phyloP scores from a whole-genome alignment of 2,113 vertebrate genomes.

The Coptodon rendalli region DNA sequence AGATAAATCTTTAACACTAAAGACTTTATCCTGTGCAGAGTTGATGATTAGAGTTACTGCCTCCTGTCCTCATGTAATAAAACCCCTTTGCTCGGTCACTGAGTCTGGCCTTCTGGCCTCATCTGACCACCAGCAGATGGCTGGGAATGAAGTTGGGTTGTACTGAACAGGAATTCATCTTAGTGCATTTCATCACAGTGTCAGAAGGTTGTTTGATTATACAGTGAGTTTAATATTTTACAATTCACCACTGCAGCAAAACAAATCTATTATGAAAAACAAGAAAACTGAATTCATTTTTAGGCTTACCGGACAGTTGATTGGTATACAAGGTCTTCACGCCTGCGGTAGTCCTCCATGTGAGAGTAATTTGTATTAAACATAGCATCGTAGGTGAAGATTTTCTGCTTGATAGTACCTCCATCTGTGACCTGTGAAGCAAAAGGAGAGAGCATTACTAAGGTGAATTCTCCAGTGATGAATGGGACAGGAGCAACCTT shows the following conservation, averaged over 20 bases:
- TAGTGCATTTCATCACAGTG: neutral
- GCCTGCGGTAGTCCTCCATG: slow-evolving; percentile 91
- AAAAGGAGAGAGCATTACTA: slow-evolving; percentile 14
- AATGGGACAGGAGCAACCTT: neutral
- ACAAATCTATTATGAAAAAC: neutral
- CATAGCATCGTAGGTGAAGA: slow-evolving; percentile 98
- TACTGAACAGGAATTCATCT: neutral
- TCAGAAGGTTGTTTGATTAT: neutral
- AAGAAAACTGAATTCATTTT: neutral
- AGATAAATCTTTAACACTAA: slow-evolving; percentile 3
- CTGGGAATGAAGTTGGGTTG: neutral
- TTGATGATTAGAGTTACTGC: slow-evolving; percentile 30
- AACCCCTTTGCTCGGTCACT: neutral
- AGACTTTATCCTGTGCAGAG: slow-evolving; percentile 19
- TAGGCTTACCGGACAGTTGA: slow-evolving; percentile 89
- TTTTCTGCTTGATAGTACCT: slow-evolving; percentile 96
- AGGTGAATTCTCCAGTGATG: slow-evolving; percentile 26
- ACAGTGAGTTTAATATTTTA: neutral
- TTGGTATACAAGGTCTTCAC: slow-evolving; percentile 94
- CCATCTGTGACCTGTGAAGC: slow-evolving; percentile 88
- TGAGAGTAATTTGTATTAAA: slow-evolving; percentile 98
- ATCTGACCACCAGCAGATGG: slow-evolving; percentile 34
- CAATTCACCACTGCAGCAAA: neutral
- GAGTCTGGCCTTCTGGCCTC: neutral
- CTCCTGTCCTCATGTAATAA: slow-evolving; percentile 24